These are phyloP conservation scores for Scyliorhinus canicula DNA, from an alignment of 2,797 vertebrate species.

Conservation along the genomic window DNA sequence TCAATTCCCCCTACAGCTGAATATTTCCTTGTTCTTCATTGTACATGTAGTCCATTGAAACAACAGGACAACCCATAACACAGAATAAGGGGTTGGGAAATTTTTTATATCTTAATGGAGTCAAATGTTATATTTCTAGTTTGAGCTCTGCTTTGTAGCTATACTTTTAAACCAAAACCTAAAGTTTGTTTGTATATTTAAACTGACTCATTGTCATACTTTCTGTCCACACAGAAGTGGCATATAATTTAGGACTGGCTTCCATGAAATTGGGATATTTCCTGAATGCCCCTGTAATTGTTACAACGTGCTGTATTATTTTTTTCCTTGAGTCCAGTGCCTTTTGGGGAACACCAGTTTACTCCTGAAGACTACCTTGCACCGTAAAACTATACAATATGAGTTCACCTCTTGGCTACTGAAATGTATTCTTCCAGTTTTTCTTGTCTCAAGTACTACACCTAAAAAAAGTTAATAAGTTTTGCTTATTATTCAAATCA, in stretches of 20 bases:
- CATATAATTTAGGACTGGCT: background rate
- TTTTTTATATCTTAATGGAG: background rate
- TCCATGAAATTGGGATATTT: background rate
- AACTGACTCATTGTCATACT: background rate
- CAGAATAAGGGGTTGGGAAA: background rate
- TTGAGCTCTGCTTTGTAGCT: background rate
- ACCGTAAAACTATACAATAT: background rate
- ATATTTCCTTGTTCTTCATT: background rate
- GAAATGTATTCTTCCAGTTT: background rate
- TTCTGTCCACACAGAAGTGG: background rate
- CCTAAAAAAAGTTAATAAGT: background rate
- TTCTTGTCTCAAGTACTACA: background rate
- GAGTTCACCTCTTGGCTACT: background rate
- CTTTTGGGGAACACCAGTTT: background rate
- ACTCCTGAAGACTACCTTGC: background rate
- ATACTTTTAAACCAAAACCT: background rate
- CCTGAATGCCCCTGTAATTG: background rate
- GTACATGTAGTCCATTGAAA: constrained; percentile 5
- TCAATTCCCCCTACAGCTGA: background rate
- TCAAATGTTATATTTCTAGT: background rate
- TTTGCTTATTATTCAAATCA: background rate
- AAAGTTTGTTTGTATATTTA: background rate
- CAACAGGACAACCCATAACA: background rate
- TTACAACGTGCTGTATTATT: background rate
- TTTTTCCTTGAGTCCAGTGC: background rate